Base-by-base conservation (phyloP, 2,797 vertebrate genomes). In the Petrocephalus sullivani region DNA sequence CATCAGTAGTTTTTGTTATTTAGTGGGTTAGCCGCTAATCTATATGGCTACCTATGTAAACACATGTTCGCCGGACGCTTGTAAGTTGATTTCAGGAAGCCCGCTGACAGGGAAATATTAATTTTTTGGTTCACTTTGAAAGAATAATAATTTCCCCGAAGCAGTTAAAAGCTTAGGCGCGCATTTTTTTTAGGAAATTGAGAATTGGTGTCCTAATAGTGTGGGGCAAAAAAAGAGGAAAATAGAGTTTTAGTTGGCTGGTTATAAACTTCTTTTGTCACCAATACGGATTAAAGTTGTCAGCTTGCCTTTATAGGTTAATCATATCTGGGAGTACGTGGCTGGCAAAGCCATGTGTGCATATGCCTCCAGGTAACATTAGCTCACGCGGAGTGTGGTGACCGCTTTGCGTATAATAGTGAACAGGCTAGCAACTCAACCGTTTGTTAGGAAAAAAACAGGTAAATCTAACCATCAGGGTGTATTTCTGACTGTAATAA, bases 41-140 rank as follows among this genome's bases (percentile, higher is more conserved):
- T 87, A 87, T 4, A 9, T 51, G 41, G 86, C 58, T 51, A 21
- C 41, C 58, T 64, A 28, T 87, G 33, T 87, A 87, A 87, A 87
- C 41, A 57, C 86, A 87, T 60, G 86, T 64, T 87, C n/a, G n/a
- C 41, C 28, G 14, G 46, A n/a, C 21, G 58, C n/a, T 49, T 28
- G 60, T 28, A 87, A 41, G 54, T 86, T 86, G 51, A 23, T 84
- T 67, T 21, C 10, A 33, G 37, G 41, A 21, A 37, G 49, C 19
- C 37, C 14, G 33, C 10, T 41, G 7, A 56, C 51, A 14, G 49
- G 49, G 28, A 56, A 85, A 56, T 56, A 33, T 14, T 3, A 1
- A 56, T 28, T 56, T 56, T 56, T 21, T 21, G 41, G 75, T 21
- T 49, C 19, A 21, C 7, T 49, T 49, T 49, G 37, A 6, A 81